phyloP scores from a whole-genome alignment of 2,888 invertebrate genomes.

The Drosophila prostipennis region DNA sequence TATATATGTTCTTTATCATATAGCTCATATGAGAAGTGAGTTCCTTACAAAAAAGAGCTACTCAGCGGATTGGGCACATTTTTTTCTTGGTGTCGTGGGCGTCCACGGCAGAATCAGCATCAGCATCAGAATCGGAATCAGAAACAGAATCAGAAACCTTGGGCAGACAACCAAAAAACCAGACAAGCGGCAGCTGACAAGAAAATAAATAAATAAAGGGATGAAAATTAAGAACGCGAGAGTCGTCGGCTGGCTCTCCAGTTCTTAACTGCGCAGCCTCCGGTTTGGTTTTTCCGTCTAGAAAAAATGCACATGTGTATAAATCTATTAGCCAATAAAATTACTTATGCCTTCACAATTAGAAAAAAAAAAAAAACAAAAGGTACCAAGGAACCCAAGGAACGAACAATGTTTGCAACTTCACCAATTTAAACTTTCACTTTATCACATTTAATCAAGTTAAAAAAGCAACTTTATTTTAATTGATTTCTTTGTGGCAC shows the following conservation, averaged over 20 bases:
- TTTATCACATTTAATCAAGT: background rate
- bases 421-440: background rate
- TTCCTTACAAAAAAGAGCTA: no score
- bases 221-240: conserved; percentile 27
- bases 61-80: background rate
- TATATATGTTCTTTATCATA: no score
- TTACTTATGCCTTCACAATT: background rate
- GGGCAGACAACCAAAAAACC: conserved; percentile 12
- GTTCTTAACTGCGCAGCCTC: conserved; percentile 24
- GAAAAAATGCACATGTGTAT: conserved; percentile 4
- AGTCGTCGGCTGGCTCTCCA: conserved; percentile 19
- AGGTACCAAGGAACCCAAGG: background rate
- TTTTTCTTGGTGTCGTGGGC: conserved; percentile 4
- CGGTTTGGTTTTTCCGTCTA: background rate
- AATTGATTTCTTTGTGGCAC: background rate
- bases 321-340: conserved; percentile 5
- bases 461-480: background rate
- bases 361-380: background rate
- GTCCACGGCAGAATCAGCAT: background rate
- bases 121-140: background rate
- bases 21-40: no score
- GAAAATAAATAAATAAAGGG: conserved; percentile 26
- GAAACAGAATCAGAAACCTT: conserved; percentile 7
- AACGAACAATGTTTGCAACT: background rate
- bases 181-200: conserved; percentile 24